Evolutionary conservation across 2,797 vertebrate species (phyloP), one percentile per base, ranked within the genome.

Genomic region (Paguma larvata): DNA sequence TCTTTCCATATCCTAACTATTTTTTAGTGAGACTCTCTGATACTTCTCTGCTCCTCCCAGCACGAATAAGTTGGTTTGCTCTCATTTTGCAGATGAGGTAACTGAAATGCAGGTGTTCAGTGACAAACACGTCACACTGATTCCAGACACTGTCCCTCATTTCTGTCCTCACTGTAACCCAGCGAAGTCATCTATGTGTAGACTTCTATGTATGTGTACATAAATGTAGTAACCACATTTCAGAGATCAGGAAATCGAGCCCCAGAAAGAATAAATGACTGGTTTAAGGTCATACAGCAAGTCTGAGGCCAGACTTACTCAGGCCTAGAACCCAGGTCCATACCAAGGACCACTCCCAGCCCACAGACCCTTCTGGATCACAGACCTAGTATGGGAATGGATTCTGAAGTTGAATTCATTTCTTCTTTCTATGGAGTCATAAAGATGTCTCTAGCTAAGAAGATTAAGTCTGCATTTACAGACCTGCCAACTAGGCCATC

Each of bases 391-490:
- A 97, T 80, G 80, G 86, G 80, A 95, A 97, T 78, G 13, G 72
- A 94, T 97, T 97, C 98, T 97, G 86, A 97, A 96, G 83, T 92
- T 91, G 90, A 98, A 94, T 96, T 97, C 78, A 91, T 96, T 82
- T 95, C 89, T 96, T 98, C 97, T 97, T 97, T 96, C 97, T 92
- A 92, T 96, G 96, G 93, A 96, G 85, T 95, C 88, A 73, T 83
- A 95, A 97, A 86, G 83, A 96, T 97, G 94, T 97, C 44, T 46
- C 48, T 15, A 98, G 80, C 95, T 98, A 38, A 97, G 96, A 94
- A 96, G 95, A 96, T 96, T 92, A 97, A 94, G 84, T 97, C 95
- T 97, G 96, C 90, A 96, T 97, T 97, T 98, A 95, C 67, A 95
- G 96, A 96, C 89, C 89, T 86, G 86, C 86, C 63, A 41, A 56